phyloP scores from a whole-genome alignment of 2,113 vertebrate genomes.

The Serinus canaria region DNA sequence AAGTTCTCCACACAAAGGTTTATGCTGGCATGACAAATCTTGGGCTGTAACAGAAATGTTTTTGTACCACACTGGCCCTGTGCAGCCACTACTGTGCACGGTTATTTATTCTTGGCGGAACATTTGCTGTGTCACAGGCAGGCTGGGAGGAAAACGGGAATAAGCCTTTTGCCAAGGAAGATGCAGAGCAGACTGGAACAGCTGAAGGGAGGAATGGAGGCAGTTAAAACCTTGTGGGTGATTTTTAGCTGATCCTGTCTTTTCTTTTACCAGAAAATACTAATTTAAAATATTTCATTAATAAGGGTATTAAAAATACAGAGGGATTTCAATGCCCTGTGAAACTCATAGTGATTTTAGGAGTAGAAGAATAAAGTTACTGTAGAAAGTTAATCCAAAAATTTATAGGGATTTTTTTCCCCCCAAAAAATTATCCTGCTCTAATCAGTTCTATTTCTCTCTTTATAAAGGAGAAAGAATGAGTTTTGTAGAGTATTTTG shows the following conservation, averaged over 20 bases:
- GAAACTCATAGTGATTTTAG: not conserved
- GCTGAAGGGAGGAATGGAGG: not conserved
- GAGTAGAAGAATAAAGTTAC: not conserved
- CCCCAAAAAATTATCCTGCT: not conserved
- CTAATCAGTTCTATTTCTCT: not conserved
- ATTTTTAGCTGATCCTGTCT: not conserved
- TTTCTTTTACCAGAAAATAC: not conserved
- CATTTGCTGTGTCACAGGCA: not conserved
- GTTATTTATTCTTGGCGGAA: not conserved
- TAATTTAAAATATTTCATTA: not conserved
- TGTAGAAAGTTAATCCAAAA: not conserved
- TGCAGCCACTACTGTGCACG: rapidly evolving
- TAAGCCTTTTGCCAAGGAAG: not conserved
- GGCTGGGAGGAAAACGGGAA: not conserved
- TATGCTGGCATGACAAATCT: not conserved
- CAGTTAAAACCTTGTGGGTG: not conserved
- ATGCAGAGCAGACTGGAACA: not conserved
- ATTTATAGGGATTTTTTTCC: too few relatives aligned
- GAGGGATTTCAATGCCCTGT: not conserved
- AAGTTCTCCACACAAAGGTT: conserved; percentile 12
- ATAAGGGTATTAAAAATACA: not conserved
- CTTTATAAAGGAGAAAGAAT: not conserved
- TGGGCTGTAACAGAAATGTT: not conserved
- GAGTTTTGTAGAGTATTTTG: not conserved
- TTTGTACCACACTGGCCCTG: not conserved